Evolutionary conservation across 2,797 vertebrate species (phyloP).

Genomic region (Ispidina picta): DNA sequence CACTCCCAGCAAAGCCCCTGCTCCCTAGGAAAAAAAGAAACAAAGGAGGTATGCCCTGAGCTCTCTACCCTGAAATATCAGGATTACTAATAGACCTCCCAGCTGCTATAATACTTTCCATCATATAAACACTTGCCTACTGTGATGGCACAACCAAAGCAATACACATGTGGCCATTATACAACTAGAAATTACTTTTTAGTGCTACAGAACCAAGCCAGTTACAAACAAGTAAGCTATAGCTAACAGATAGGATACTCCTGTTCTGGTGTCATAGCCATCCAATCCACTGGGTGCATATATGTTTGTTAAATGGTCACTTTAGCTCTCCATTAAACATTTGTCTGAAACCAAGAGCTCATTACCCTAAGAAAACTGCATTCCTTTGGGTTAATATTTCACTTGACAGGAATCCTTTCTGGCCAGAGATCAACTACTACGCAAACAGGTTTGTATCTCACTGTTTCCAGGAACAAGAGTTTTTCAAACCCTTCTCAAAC

Average conservation of each 20-base stretch:
- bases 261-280: neutral
- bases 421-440: conserved; percentile 27
- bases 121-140: neutral
- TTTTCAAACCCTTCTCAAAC: conserved; percentile 40
- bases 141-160: neutral
- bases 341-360: conserved; percentile 29
- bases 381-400: conserved; percentile 70
- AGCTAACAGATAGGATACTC: neutral
- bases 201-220: neutral
- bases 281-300: neutral
- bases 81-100: neutral
- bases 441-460: conserved; percentile 56
- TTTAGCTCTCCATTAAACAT: conserved; percentile 25
- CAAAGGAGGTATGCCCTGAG: neutral
- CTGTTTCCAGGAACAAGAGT: conserved; percentile 29
- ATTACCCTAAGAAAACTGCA: conserved; percentile 39
- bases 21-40: neutral
- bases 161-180: neutral
- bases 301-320: conserved; percentile 48
- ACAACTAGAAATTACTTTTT: neutral
- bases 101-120: neutral
- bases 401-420: conserved; percentile 65
- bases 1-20: neutral
- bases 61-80: neutral
- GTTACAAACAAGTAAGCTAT: neutral